phyloP scores from a whole-genome alignment of 2,888 invertebrate species.

The Hirtodrosophila alboralis region DNA sequence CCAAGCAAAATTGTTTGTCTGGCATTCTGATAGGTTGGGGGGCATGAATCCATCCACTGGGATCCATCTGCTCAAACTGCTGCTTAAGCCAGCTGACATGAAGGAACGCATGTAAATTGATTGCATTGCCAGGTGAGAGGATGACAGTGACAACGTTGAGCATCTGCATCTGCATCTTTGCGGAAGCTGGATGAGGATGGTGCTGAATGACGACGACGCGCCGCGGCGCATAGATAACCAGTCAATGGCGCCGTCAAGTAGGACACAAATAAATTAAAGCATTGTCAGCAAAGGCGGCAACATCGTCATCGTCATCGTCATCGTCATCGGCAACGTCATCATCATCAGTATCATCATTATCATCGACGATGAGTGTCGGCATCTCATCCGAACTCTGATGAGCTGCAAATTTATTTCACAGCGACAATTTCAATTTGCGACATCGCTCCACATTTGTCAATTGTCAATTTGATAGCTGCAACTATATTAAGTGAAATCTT shows the following conservation, averaged over 20 bases:
- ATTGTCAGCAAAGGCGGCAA: conserved; percentile 31
- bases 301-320: conserved; percentile 8
- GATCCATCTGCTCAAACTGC: conserved; percentile 5
- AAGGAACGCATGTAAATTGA: conserved; percentile 61
- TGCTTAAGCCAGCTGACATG: conserved; percentile 7
- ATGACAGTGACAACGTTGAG: conserved; percentile 17
- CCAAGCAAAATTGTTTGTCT: conserved; percentile 48
- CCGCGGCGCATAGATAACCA: conserved; percentile 19
- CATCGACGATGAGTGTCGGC: conserved; percentile 11
- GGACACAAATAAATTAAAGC: conserved; percentile 42
- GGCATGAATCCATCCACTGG: conserved; percentile 15
- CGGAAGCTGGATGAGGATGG: too few relatives aligned
- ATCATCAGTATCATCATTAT: conserved; percentile 16
- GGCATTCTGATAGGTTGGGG: conserved; percentile 22
- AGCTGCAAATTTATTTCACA: conserved; percentile 28
- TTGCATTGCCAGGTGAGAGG: conserved; percentile 48
- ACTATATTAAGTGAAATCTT: conserved; percentile 4
- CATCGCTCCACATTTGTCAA: conserved; percentile 17
- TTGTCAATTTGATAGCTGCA: conserved; percentile 19
- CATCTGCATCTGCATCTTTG: conserved; percentile 15
- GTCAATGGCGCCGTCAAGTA: conserved; percentile 10
- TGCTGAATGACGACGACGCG: conserved; percentile 1
- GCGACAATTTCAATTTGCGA: conserved; percentile 23
- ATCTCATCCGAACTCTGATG: conserved; percentile 17
- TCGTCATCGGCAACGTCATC: conserved; percentile 19